phyloP scores from a whole-genome alignment of 2,113 vertebrate species.

The Tupaia tana region DNA sequence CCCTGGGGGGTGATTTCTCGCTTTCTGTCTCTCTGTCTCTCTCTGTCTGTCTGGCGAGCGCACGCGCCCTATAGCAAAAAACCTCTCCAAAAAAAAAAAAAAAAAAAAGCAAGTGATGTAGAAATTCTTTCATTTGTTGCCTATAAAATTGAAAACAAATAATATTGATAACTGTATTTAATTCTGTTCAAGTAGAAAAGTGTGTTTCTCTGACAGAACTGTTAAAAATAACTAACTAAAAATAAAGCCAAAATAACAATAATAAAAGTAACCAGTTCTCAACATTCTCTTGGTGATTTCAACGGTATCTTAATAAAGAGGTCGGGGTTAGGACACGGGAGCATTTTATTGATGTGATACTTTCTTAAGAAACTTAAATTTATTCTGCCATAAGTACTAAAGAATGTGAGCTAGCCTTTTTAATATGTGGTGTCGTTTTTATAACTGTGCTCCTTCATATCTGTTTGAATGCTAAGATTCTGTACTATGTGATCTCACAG shows the following conservation, averaged over 20 bases:
- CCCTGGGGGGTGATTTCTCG: no score
- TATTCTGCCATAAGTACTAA: constrained; percentile 54
- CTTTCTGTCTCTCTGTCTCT: no score
- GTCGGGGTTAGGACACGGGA: neutral
- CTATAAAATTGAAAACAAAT: constrained; percentile 38
- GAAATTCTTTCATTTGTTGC: neutral
- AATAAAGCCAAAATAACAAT: no score
- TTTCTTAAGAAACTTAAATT: constrained; percentile 42
- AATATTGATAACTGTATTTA: neutral
- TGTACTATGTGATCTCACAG: neutral
- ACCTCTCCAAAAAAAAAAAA: no score
- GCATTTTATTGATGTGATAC: constrained; percentile 2
- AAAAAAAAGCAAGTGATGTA: neutral
- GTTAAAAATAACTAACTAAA: neutral
- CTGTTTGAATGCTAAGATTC: neutral
- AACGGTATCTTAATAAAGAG: neutral
- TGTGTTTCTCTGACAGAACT: neutral
- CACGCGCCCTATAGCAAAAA: no score
- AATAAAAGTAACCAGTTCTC: neutral
- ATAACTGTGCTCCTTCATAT: neutral
- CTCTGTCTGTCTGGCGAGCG: no score
- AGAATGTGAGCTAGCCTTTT: neutral
- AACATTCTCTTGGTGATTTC: neutral
- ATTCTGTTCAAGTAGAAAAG: constrained; percentile 13
- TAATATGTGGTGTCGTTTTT: neutral